These are phyloP conservation scores for Halictus rubicundus DNA, from an alignment of 1,140 invertebrate species.

Conservation along the genomic window DNA sequence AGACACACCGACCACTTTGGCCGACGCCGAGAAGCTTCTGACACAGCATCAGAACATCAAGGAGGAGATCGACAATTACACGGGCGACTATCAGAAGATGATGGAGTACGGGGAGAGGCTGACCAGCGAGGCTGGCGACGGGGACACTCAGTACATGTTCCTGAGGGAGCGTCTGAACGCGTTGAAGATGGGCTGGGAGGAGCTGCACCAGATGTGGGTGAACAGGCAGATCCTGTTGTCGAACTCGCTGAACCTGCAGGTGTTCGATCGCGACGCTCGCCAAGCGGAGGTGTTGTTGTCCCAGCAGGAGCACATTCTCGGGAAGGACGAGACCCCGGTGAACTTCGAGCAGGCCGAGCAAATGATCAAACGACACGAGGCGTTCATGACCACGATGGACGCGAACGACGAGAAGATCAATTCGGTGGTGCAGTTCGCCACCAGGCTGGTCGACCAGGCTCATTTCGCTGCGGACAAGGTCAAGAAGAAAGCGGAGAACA, in stretches of 20 bases:
- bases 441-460: conserved; percentile 92
- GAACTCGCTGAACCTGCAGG: conserved; percentile 96
- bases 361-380: conserved; percentile 97
- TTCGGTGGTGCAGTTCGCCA: conserved; percentile 95
- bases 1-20: conserved; percentile 96
- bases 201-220: conserved; percentile 99
- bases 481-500: conserved; percentile 96
- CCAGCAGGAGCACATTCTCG: conserved; percentile 97
- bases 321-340: conserved; percentile 96
- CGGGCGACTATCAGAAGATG: conserved; percentile 98
- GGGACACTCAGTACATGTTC: conserved; percentile 99
- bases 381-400: conserved; percentile 99
- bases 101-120: conserved; percentile 99
- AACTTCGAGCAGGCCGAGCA: conserved; percentile 99
- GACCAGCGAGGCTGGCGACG: conserved; percentile 91
- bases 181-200: conserved; percentile 98
- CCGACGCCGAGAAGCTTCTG: conserved; percentile 97
- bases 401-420: conserved; percentile 99
- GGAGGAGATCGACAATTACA: conserved; percentile 99
- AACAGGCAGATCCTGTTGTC: conserved; percentile 97
- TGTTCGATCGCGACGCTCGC: conserved; percentile 97
- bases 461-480: conserved; percentile 97
- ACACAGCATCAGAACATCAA: conserved; percentile 98
- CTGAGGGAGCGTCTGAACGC: conserved; percentile 97
- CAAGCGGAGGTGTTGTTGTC: conserved; percentile 98